These are phyloP conservation scores for Scaptomyza caliginosa DNA, from an alignment of 2,888 invertebrate species.

Conservation along the genomic window DNA sequence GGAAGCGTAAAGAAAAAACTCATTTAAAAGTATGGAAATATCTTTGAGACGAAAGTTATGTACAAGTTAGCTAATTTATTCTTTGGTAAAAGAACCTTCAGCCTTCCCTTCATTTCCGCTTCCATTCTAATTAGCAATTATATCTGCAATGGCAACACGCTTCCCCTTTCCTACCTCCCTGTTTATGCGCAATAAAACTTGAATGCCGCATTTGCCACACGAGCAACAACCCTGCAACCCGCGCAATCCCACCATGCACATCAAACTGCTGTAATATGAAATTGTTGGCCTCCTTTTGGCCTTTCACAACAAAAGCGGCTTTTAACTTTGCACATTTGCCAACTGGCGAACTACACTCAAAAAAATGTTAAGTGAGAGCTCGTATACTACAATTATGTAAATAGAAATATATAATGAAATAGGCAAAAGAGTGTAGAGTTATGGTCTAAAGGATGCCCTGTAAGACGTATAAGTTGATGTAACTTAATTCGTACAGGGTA, in stretches of 20 bases:
- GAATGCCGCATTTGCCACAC: constrained; percentile 37
- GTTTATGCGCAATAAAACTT: constrained; percentile 24
- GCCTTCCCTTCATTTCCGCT: not conserved
- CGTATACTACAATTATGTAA: constrained; percentile 42
- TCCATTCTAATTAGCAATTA: constrained; percentile 16
- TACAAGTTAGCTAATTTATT: too few species aligned
- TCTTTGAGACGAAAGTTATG: too few species aligned
- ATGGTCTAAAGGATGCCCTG: not conserved
- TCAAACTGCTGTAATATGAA: constrained; percentile 32
- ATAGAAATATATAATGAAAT: constrained; percentile 5
- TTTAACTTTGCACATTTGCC: constrained; percentile 56
- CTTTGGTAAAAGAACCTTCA: too few species aligned
- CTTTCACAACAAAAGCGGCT: constrained; percentile 44
- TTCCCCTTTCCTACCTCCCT: constrained; percentile 12
- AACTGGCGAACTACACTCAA: constrained; percentile 50
- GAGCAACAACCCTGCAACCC: constrained; percentile 15
- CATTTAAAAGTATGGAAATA: too few species aligned
- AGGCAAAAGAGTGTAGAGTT: not conserved
- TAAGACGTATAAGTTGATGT: not conserved
- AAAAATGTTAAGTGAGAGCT: constrained; percentile 37
- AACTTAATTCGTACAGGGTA: constrained; percentile 3
- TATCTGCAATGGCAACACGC: not conserved
- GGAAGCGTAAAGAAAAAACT: constrained; percentile 26
- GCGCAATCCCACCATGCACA: not conserved
- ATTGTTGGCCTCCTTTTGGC: constrained; percentile 45